Evolutionary conservation across 2,113 vertebrate species (phyloP), one percentile per base, ranked within the genome.

Genomic region (Microcebus jonahi): DNA sequence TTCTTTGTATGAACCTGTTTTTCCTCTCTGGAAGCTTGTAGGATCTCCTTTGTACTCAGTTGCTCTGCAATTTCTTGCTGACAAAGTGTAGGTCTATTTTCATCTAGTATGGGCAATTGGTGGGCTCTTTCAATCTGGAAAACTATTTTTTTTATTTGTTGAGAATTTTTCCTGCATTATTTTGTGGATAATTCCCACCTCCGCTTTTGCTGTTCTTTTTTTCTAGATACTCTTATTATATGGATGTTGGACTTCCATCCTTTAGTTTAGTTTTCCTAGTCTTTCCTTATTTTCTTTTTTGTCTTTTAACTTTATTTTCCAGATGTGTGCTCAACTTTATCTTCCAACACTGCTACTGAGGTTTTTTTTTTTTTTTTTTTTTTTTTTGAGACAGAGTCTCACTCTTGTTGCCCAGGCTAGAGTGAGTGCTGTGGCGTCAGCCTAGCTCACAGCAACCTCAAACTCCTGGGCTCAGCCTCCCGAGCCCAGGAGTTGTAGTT

Each of bases 221-320:
- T 39, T 4, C 65, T 25, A 50, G n/a, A 48, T 71, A 80, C 21
- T 86, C 68, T 18, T 85, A 29, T 65, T 50, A 50, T 42, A 63
- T 91, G 63, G 63, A 73, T 34, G 13, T 61, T 73, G 39, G 59
- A 84, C 15, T 92, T 82, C 25, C 27, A 80, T 45, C 42, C 11
- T 71, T 77, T 34, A 2, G 18, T 71, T 77, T 34, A 2, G 18
- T 71, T 80, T 79, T 85, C 55, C 81, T 71, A 39, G 21, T 86
- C 14, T 91, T 75, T 79, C 59, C 21, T 6, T 50, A 55, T 48
- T 92, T 95, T 29, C 34, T 68, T 94, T 70, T 75, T 77, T 31
- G 15, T 61, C 55, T 57, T 87, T 88, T 90, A 77, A 53, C 6
- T 96, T 79, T 91, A 48, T 88, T 80, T 91, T 90, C 70, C 31